Percentiles rank a stretch among this genome's conserved stretches.
Conservation (phyloP, 2,797 vertebrate species). For the Cheirogaleus major region DNA sequence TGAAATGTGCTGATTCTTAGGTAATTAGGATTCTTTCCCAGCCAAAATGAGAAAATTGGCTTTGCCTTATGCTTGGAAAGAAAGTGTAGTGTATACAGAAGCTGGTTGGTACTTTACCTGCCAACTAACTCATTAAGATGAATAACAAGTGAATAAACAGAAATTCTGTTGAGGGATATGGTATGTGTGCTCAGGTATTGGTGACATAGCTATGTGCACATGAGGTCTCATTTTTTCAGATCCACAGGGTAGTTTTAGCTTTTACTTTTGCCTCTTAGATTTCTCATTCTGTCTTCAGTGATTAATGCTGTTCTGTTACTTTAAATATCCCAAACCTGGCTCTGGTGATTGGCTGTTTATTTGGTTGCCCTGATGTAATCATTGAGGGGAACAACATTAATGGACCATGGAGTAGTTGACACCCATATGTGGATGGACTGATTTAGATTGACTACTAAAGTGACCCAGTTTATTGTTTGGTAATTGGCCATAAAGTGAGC, state of each 20-base stretch:
- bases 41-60: constrained; percentile 41
- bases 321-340: not conserved
- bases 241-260: not conserved
- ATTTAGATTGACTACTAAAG: not conserved
- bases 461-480: not conserved
- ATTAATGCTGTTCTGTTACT: not conserved
- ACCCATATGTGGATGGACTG: not conserved
- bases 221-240: not conserved
- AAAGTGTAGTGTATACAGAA: not conserved
- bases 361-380: not conserved
- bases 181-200: not conserved
- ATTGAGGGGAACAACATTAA: not conserved
- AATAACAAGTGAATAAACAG: constrained; percentile 21
- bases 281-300: not conserved
- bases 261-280: not conserved
- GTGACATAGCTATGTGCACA: accelerated
- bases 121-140: constrained; percentile 33
- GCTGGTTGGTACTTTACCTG: not conserved
- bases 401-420: not conserved
- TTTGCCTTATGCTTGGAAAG: constrained; percentile 47
- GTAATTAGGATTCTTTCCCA: constrained; percentile 32
- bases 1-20: constrained; percentile 3
- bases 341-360: not conserved
- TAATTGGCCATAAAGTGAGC: not conserved
- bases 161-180: not conserved